phyloP scores from a whole-genome alignment of 2,113 vertebrate species.

The Tylochromis polylepis region DNA sequence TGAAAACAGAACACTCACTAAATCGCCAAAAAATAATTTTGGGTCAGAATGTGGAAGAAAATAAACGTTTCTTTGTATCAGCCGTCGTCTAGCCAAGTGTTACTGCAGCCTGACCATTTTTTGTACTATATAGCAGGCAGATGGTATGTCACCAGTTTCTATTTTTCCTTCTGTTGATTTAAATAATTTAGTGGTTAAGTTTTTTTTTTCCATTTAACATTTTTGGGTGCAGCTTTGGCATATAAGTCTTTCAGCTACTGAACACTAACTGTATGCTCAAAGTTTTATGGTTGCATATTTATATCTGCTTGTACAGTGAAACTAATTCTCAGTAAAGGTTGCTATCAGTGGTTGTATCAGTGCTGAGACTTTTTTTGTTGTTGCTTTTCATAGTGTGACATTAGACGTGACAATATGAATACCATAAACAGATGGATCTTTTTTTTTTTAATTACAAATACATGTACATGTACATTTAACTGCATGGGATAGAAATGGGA shows the following conservation, averaged over 20 bases:
- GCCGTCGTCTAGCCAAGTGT: slow-evolving; percentile 12
- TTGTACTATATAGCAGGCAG: slow-evolving; percentile 12
- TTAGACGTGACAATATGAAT: background rate
- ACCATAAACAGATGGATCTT: background rate
- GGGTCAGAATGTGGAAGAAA: background rate
- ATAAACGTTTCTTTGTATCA: background rate
- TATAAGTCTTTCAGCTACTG: slow-evolving; percentile 51
- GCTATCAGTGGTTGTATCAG: slow-evolving; percentile 29
- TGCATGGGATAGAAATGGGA: background rate
- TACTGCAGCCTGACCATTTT: slow-evolving; percentile 42
- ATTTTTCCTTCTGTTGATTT: background rate
- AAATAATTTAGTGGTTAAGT: background rate
- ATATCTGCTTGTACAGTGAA: slow-evolving; percentile 73
- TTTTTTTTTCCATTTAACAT: slow-evolving; percentile 5
- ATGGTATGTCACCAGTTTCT: background rate
- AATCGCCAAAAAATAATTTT: background rate
- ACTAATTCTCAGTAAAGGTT: slow-evolving; percentile 55
- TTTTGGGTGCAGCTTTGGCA: slow-evolving; percentile 42
- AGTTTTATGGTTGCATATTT: slow-evolving; percentile 73
- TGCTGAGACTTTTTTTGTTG: background rate
- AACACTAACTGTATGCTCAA: slow-evolving; percentile 63
- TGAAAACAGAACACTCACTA: background rate
- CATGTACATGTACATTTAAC: slow-evolving; percentile 32
- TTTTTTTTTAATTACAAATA: slow-evolving; percentile 37
- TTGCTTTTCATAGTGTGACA: background rate